Base-by-base conservation (phyloP, 1,140 invertebrate species). In the Cydia amplana region DNA sequence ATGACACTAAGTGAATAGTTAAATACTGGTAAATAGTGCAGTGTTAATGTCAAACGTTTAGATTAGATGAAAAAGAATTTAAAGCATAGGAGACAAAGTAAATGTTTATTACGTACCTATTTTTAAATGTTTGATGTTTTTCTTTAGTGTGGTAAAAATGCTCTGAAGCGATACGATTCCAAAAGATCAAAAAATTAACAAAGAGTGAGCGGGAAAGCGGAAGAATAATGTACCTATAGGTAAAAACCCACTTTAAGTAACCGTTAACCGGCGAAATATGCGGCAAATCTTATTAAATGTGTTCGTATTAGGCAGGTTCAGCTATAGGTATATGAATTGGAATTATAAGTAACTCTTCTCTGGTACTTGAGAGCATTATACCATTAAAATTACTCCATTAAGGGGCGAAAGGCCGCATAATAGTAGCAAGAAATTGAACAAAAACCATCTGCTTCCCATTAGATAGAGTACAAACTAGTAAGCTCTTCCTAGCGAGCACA, bases 391-490 rank as follows among this genome's bases (percentile, higher is more conserved):
- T 36, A 70, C 65, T 70, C 65, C 65, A 70, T 70, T 70, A 70
- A n/a, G 65, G 36, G 65, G 65, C 36, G 65, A 43, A 40, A 70
- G 36, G n/a, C 65, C 65, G 65, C 32, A 18, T 70, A 70, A 70
- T 70, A 75, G 72, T 72, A 43, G 75, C 75, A 78, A 80, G 78
- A 79, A 79, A 77, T n/a, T 43, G 46, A 73, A 79, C 74, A 83
- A 87, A 83, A 87, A 85, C 16, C 70, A 77, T 77, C 78, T 80
- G 67, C 63, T 80, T 78, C 76, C 78, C 79, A 87, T 87, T 84
- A 83, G 79, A 85, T 84, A 83, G 79, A 85, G 67, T 77, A 80
- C 80, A 82, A 79, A 80, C 81, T 84, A 88, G 85, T 87, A 85
- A 82, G 79, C 78, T 80, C 77, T 82, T 84, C 79, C 81, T 75